These are phyloP conservation scores for Dinothrombium tinctorium DNA, from an alignment of 1,140 invertebrate genomes.

Conservation along the genomic window DNA sequence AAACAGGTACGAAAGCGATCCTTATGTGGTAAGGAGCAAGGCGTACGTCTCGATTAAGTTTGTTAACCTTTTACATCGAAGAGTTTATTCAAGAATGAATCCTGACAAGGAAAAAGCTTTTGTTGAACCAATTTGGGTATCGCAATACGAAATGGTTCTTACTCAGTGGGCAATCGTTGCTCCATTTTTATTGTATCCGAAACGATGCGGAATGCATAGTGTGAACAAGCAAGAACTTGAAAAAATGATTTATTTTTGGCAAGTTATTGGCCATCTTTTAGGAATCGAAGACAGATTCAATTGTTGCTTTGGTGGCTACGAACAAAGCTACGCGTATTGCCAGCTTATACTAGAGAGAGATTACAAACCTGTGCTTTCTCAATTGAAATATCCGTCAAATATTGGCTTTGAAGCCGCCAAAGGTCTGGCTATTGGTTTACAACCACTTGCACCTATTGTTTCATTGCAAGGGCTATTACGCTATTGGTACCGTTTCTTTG, in stretches of 20 bases:
- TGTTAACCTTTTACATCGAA: constrained; percentile 7
- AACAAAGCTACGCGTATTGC: constrained; percentile 16
- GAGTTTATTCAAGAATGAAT: constrained; percentile 3
- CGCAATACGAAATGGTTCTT: constrained; percentile 20
- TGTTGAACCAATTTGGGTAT: constrained; percentile 14
- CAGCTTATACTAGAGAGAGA: constrained; percentile 1
- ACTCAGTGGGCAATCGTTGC: constrained; percentile 20
- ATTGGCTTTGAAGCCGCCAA: not conserved
- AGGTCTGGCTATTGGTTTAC: not conserved
- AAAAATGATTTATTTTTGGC: constrained; percentile 56
- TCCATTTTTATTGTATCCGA: constrained; percentile 23
- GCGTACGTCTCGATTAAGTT: constrained; percentile 4
- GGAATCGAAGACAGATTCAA: constrained; percentile 53
- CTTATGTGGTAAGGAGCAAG: constrained; percentile 3
- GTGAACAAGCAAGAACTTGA: constrained; percentile 33
- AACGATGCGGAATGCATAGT: constrained; percentile 6
- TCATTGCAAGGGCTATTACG: not conserved
- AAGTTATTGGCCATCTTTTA: constrained; percentile 46
- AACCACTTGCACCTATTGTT: not conserved
- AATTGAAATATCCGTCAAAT: not conserved
- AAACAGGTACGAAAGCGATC: constrained; percentile 8
- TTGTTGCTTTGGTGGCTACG: constrained; percentile 22
- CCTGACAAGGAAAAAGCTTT: not conserved
- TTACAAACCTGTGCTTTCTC: not conserved
- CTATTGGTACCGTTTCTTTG: constrained; percentile 19